phyloP scores from a whole-genome alignment of 1,140 invertebrate genomes.

The Charaxes varanes region DNA sequence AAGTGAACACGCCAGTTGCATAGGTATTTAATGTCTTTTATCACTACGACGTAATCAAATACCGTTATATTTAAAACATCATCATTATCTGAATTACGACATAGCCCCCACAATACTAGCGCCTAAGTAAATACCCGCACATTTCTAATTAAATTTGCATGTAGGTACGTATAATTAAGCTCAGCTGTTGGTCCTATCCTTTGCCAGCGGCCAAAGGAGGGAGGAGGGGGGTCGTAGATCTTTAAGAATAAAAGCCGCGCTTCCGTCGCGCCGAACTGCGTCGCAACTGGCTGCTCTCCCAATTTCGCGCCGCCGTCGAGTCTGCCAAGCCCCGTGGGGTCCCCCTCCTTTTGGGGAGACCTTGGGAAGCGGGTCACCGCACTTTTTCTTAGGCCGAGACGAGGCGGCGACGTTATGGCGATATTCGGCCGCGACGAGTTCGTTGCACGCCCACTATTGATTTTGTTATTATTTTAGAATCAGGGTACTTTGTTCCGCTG shows the following conservation, averaged over 20 bases:
- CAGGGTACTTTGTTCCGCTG: neutral
- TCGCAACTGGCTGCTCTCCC: slow-evolving; percentile 28
- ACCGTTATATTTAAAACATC: no score
- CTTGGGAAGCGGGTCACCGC: slow-evolving; percentile 42
- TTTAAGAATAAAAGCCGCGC: slow-evolving; percentile 14
- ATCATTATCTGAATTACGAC: no score
- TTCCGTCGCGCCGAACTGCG: slow-evolving; percentile 22
- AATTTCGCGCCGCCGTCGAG: slow-evolving; percentile 33
- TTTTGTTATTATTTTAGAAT: slow-evolving; percentile 15
- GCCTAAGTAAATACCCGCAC: slow-evolving; percentile 7
- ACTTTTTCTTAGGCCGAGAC: slow-evolving; percentile 42
- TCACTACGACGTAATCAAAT: no score
- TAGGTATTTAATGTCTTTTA: no score
- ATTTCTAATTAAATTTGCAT: slow-evolving; percentile 18
- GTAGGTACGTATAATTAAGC: slow-evolving; percentile 10
- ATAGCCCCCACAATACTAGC: no score
- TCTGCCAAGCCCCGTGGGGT: slow-evolving; percentile 28
- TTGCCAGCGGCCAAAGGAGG: slow-evolving; percentile 12
- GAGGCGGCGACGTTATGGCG: slow-evolving; percentile 25
- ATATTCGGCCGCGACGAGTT: slow-evolving; percentile 17
- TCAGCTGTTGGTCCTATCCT: slow-evolving; percentile 9
- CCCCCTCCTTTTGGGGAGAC: slow-evolving; percentile 12
- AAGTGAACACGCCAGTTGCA: no score
- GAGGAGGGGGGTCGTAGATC: slow-evolving; percentile 16
- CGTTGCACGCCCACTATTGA: slow-evolving; percentile 18